phyloP scores from a whole-genome alignment of 2,888 invertebrate species.

The Dryococelus australis region DNA sequence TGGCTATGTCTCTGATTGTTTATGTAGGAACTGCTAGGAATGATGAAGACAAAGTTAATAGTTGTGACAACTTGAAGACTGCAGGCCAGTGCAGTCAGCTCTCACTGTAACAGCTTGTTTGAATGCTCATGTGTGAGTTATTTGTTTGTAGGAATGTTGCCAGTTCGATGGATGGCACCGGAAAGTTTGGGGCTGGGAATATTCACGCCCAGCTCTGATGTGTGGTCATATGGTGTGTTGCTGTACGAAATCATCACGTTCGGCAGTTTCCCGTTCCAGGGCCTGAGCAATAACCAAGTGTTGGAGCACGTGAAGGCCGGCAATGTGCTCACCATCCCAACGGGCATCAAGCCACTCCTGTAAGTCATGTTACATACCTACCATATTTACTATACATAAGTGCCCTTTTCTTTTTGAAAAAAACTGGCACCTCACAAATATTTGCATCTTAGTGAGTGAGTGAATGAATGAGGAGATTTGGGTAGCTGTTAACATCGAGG shows the following conservation, averaged over 20 bases:
- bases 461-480: too few relatives aligned
- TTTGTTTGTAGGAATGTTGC: slow-evolving; percentile 71
- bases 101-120: background rate
- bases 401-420: too few relatives aligned
- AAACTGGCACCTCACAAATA: too few relatives aligned
- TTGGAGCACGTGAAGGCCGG: slow-evolving; percentile 81
- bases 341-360: slow-evolving; percentile 80
- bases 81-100: too few relatives aligned
- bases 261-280: slow-evolving; percentile 90
- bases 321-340: slow-evolving; percentile 75
- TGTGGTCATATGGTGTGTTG: slow-evolving; percentile 90
- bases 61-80: too few relatives aligned
- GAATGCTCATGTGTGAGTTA: background rate
- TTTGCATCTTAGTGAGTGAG: too few relatives aligned
- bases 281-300: slow-evolving; percentile 84
- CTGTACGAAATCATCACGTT: slow-evolving; percentile 90
- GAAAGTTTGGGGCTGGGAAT: slow-evolving; percentile 83
- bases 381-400: too few relatives aligned
- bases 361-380: slow-evolving; percentile 60
- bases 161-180: slow-evolving; percentile 94
- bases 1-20: too few relatives aligned
- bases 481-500: too few relatives aligned
- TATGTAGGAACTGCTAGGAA: too few relatives aligned
- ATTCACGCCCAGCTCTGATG: slow-evolving; percentile 86
- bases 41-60: too few relatives aligned